Percentiles rank a stretch among this genome's conserved stretches.
Evolutionary conservation across 2,888 invertebrate genomes (phyloP).

Genomic region (Dynastes hyllus): DNA sequence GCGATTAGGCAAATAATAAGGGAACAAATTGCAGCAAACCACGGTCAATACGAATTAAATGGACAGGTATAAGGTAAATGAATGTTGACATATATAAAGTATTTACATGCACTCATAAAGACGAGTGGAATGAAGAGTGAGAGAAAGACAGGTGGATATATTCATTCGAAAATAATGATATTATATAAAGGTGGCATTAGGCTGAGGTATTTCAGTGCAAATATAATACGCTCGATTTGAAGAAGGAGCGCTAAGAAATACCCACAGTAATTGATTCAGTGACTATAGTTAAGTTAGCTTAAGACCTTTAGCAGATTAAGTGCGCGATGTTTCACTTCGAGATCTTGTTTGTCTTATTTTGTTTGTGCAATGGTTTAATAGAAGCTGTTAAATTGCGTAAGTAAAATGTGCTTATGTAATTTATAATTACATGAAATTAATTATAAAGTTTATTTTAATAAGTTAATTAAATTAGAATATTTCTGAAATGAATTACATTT

Average conservation of each 20-base stretch:
- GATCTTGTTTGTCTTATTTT: conserved; percentile 6
- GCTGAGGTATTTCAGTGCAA: conserved; percentile 11
- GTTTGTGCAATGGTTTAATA: background rate
- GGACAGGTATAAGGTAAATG: background rate
- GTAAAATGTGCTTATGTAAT: background rate
- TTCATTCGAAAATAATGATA: conserved; percentile 22
- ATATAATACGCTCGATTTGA: background rate
- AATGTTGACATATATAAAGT: background rate
- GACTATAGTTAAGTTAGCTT: too few relatives aligned
- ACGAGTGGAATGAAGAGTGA: too few relatives aligned
- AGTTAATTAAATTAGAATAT: background rate
- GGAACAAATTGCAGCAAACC: too few relatives aligned
- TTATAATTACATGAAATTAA: background rate
- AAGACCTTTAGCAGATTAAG: background rate
- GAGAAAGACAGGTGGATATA: background rate
- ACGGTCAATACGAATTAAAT: too few relatives aligned
- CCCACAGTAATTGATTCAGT: too few relatives aligned
- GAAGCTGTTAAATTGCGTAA: conserved; percentile 29
- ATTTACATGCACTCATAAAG: background rate
- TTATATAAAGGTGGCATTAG: conserved; percentile 23
- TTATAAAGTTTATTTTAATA: too few relatives aligned
- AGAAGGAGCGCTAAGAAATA: background rate
- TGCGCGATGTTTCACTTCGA: conserved; percentile 7
- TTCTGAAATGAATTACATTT: background rate
- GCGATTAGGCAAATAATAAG: too few relatives aligned